phyloP scores from a whole-genome alignment of 2,888 invertebrate species.

The Megaustenia siamemsis region DNA sequence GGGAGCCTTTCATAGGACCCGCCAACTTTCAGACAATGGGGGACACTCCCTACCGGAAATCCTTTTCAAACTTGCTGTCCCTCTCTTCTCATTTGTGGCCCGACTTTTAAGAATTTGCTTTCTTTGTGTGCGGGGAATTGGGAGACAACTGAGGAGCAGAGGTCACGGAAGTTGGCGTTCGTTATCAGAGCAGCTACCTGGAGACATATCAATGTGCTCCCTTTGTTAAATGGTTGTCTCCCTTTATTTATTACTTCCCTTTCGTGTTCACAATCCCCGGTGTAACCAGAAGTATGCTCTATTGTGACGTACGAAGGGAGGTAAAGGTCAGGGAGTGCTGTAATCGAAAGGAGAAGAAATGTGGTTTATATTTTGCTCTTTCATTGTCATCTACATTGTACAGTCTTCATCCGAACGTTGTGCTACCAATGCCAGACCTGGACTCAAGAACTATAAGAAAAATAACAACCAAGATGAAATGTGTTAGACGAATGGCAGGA shows the following conservation, averaged over 20 bases:
- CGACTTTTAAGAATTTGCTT: background rate
- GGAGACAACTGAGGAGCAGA: background rate
- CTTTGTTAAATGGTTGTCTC: background rate
- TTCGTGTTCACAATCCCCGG: too few relatives aligned
- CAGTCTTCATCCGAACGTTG: too few relatives aligned
- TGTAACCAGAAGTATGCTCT: too few relatives aligned
- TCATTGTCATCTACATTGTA: too few relatives aligned
- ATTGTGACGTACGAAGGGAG: too few relatives aligned
- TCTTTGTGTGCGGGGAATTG: background rate
- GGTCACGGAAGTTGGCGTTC: background rate
- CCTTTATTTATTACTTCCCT: background rate
- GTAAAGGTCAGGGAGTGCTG: too few relatives aligned
- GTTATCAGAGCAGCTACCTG: conserved; percentile 7
- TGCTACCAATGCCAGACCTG: too few relatives aligned
- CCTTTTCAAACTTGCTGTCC: background rate
- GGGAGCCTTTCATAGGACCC: background rate
- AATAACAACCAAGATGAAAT: too few relatives aligned
- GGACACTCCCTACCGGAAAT: background rate
- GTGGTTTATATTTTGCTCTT: too few relatives aligned
- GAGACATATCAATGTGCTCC: background rate
- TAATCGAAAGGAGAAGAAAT: too few relatives aligned
- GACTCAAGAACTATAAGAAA: too few relatives aligned
- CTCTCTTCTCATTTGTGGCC: conserved; percentile 7
- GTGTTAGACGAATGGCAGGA: too few relatives aligned
- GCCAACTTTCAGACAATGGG: conserved; percentile 23